phyloP scores from a whole-genome alignment of 2,888 invertebrate species.

The Mongoloraphidia duomilia region DNA sequence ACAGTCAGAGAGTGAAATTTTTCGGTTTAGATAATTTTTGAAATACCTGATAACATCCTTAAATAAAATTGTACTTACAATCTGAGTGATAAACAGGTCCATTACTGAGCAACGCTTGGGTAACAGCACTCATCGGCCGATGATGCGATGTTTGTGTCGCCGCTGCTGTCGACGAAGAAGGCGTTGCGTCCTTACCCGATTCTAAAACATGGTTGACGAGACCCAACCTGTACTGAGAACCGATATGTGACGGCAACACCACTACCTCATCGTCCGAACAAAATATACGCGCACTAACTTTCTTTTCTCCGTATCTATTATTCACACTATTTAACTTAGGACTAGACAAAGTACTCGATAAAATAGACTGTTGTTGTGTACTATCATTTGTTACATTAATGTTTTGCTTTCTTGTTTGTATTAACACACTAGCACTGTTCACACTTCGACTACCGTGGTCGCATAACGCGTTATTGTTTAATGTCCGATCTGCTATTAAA shows the following conservation, averaged over 20 bases:
- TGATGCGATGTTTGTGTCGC: conserved; percentile 4
- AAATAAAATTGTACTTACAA: neutral
- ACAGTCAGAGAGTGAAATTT: no score
- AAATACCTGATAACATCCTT: no score
- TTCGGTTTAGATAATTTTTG: no score
- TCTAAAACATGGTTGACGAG: neutral
- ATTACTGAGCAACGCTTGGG: conserved; percentile 5
- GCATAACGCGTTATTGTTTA: neutral
- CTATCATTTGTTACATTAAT: neutral
- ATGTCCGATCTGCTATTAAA: neutral
- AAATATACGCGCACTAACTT: neutral
- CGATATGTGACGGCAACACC: neutral
- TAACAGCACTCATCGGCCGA: conserved; percentile 4
- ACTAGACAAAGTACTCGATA: conserved; percentile 28
- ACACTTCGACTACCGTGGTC: no score
- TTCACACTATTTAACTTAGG: conserved; percentile 27
- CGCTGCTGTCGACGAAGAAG: conserved; percentile 5
- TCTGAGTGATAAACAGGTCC: conserved; percentile 9
- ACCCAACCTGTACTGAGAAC: neutral
- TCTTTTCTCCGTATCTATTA: conserved; percentile 2
- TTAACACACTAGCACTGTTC: no score
- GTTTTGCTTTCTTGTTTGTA: no score
- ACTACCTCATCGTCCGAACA: neutral
- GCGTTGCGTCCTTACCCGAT: conserved; percentile 5
- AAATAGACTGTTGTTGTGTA: conserved; percentile 11